Conservation (phyloP, 2,797 vertebrate genomes). For the Danio tinwini region DNA sequence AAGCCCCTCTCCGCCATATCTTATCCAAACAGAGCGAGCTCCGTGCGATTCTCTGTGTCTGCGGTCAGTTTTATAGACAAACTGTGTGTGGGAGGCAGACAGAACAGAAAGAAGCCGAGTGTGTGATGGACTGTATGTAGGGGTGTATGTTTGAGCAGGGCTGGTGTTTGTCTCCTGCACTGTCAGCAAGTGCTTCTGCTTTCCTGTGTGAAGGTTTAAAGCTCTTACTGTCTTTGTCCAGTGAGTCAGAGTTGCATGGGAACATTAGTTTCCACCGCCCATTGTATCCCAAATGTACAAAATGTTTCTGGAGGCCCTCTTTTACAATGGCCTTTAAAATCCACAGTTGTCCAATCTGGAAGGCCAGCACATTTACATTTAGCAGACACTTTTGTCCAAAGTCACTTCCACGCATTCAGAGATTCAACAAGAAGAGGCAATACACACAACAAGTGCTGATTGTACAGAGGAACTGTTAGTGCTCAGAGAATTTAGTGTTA, state of each 20-base stretch:
- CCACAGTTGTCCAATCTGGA: neutral
- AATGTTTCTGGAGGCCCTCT: constrained; percentile 3
- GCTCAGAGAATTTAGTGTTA: too few relatives aligned
- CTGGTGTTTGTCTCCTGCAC: constrained; percentile 64
- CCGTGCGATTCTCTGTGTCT: constrained; percentile 43
- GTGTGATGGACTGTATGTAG: constrained; percentile 60
- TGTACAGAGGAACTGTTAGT: too few relatives aligned
- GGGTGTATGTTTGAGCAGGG: constrained; percentile 61
- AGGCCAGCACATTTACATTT: neutral
- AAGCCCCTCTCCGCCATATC: constrained; percentile 54
- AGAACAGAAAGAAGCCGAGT: constrained; percentile 40
- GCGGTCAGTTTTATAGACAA: constrained; percentile 39
- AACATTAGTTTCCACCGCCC: constrained; percentile 34
- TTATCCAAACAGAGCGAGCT: constrained; percentile 55
- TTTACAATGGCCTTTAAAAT: neutral
- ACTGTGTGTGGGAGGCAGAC: constrained; percentile 37
- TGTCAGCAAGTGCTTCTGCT: constrained; percentile 57
- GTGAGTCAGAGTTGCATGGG: constrained; percentile 56
- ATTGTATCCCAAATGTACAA: constrained; percentile 17
- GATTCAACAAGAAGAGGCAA: too few relatives aligned
- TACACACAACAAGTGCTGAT: too few relatives aligned
- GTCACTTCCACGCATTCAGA: too few relatives aligned
- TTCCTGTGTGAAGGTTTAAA: constrained; percentile 59
- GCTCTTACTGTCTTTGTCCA: constrained; percentile 37
- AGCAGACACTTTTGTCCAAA: too few relatives aligned